Evolutionary conservation across 1,140 invertebrate species (phyloP).

Genomic region (Brachionus angularis): DNA sequence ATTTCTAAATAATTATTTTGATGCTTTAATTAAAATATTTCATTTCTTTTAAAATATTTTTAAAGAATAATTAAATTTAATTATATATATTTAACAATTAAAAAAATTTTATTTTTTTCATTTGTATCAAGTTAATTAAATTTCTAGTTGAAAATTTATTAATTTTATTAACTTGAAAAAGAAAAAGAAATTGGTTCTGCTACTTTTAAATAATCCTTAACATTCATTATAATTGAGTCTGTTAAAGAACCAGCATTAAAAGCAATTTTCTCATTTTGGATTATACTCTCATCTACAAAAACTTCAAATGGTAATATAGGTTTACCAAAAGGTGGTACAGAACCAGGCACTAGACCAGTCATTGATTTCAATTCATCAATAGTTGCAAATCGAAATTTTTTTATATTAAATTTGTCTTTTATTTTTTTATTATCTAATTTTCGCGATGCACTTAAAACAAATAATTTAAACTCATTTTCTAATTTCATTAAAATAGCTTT

Average conservation of each 20-base stretch:
- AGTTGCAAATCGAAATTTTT: constrained; percentile 34
- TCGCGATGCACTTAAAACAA: constrained; percentile 20
- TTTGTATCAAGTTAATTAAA: not conserved
- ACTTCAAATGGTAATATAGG: constrained; percentile 36
- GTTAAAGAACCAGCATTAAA: constrained; percentile 40
- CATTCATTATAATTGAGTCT: constrained; percentile 24
- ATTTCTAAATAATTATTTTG: constrained; percentile 1
- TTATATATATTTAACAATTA: constrained; percentile 31
- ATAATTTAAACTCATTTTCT: constrained; percentile 26
- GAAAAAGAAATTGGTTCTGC: constrained; percentile 9
- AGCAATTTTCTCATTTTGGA: constrained; percentile 28
- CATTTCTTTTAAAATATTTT: too few relatives aligned
- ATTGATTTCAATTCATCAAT: not conserved
- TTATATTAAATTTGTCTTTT: not conserved
- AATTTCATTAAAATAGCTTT: constrained; percentile 42
- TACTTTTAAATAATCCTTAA: constrained; percentile 3
- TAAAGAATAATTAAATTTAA: too few relatives aligned
- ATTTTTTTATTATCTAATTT: constrained; percentile 35
- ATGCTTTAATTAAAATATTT: too few relatives aligned
- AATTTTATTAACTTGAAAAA: constrained; percentile 10
- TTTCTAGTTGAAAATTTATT: not conserved
- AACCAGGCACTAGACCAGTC: constrained; percentile 18
- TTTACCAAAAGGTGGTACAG: constrained; percentile 27
- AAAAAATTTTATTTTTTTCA: not conserved
- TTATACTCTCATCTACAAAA: not conserved